phyloP scores from a whole-genome alignment of 2,888 invertebrate genomes.

The Macrophya annulata region DNA sequence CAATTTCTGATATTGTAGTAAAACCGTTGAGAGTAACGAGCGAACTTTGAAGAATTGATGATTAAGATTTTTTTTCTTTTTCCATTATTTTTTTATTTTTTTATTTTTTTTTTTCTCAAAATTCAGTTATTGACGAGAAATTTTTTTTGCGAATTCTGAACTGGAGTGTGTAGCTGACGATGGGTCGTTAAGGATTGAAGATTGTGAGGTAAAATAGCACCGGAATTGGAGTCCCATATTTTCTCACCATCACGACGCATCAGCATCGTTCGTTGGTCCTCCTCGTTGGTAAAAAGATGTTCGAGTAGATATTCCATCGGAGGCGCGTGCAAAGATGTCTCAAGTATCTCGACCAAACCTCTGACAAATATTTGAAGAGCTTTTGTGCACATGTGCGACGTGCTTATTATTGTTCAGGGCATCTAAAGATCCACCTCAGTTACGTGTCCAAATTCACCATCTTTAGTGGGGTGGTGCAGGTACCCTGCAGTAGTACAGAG shows the following conservation, averaged over 20 bases:
- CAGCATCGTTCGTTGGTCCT: not conserved
- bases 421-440: conserved; percentile 41
- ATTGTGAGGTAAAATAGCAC: not conserved
- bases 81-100: no score
- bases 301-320: not conserved
- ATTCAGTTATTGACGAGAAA: not conserved
- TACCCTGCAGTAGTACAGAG: not conserved
- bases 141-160: not conserved
- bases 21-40: not conserved
- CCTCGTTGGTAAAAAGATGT: not conserved
- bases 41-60: not conserved
- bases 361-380: conserved; percentile 69
- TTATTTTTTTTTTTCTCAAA: not conserved
- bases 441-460: conserved; percentile 43
- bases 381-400: conserved; percentile 63
- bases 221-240: not conserved
- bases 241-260: not conserved
- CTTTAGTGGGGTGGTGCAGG: not conserved
- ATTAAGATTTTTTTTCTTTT: not conserved
- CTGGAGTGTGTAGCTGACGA: not conserved
- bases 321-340: conserved; percentile 61
- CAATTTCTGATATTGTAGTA: not conserved
- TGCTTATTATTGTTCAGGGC: conserved; percentile 48
- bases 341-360: conserved; percentile 65
- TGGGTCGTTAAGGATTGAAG: not conserved